Conservation (phyloP, 2,113 vertebrate genomes). For the Tretioscincus oriximinensis region DNA sequence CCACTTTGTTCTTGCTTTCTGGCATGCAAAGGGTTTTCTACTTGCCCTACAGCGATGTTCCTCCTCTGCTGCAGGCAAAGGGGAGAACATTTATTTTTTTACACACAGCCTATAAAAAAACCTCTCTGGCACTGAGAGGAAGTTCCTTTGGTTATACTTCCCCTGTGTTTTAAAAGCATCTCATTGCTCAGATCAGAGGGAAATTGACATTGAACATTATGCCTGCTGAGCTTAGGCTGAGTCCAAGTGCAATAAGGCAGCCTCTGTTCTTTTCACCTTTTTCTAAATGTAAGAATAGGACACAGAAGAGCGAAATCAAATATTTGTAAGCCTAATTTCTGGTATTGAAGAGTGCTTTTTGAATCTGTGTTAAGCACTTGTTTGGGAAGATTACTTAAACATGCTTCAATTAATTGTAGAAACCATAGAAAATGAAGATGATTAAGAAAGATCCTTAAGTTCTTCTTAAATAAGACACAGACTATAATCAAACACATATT, state of each 20-base stretch:
- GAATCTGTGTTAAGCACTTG: background rate
- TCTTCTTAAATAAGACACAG: background rate
- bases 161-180: background rate
- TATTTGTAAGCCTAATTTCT: background rate
- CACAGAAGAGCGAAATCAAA: too few species aligned
- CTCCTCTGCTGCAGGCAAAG: constrained; percentile 11
- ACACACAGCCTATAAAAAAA: background rate
- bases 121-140: background rate
- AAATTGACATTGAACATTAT: background rate
- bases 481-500: too few species aligned
- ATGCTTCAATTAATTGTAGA: background rate
- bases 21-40: constrained; percentile 11
- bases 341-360: background rate
- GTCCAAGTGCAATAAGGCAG: background rate
- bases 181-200: background rate
- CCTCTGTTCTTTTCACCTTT: background rate
- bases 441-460: background rate
- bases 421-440: background rate
- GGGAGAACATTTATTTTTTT: constrained; percentile 9
- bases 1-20: constrained; percentile 9
- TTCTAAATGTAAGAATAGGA: background rate
- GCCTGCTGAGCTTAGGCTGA: background rate
- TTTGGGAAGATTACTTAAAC: background rate
- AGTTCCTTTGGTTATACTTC: background rate
- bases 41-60: constrained; percentile 14